Evolutionary conservation across 2,797 vertebrate genomes (phyloP), one percentile per base, ranked within the genome.

Genomic region (Fringilla coelebs): DNA sequence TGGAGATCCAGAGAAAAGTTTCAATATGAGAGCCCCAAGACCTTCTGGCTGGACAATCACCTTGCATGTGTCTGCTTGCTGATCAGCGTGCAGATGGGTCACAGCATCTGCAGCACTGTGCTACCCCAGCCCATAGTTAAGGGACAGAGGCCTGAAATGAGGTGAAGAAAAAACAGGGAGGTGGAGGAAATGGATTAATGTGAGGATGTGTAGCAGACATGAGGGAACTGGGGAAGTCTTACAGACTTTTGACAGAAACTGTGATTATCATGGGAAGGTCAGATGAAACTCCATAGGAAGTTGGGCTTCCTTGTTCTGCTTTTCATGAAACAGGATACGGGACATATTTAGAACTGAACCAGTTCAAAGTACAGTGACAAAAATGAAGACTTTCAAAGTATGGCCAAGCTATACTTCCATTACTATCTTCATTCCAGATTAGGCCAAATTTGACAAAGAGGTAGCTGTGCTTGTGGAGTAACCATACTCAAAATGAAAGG

Each of bases 261-360:
- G 8, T 46, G 68, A 88, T 85, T 58, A 67, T 25, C 38, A 14
- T 26, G 49, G 28, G 38, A 85, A 89, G 28, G n/a, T 68, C 85
- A 84, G 70, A 72, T 58, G 57, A 91, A 91, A 89, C 79, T 86
- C 82, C 72, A 46, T 57, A 88, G 68, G 73, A 95, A 91, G 49
- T 1, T 80, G 3, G 46, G 22, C 28, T 93, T 86, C 76, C 68
- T 88, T 88, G 51, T 75, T 85, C 85, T 89, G 34, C 34, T 93
- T 92, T 67, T 77, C 61, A 54, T 68, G 54, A 88, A 92, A 85
- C 22, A 85, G 46, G 54, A 32, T 88, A 62, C 36, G 18, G 43
- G 20, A 49, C 28, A 14, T 48, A 66, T 48, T 71, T 82, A 76
- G 38, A 85, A 76, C 5, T 12, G 36, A 89, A 88, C 8, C 41